Base-by-base conservation (phyloP, 2,113 vertebrate genomes). In the Fulmarus glacialis region DNA sequence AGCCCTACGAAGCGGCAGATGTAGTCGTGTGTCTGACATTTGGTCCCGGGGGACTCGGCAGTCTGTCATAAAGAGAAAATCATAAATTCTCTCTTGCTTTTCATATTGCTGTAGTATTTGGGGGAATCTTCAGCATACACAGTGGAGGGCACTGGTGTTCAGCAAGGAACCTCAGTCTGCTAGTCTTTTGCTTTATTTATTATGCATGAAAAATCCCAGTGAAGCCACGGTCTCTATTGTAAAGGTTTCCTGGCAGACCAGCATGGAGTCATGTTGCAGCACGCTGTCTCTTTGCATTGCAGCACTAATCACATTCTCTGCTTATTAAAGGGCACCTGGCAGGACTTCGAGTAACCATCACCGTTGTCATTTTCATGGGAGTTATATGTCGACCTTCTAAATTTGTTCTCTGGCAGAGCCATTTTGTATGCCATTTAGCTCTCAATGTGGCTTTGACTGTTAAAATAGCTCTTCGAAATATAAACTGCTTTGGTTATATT, bases 281-380 rank as follows among this genome's bases (percentile, higher is more conserved):
- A 80, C 1, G 29, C 82, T 92, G 83, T 90, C 95, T 95, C 94
- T 97, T 96, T 96, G 95, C 93, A 63, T 74, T 95, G 93, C 79
- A 78, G 59, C 82, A 47, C 93, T 97, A 96, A 96, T 97, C 95
- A 72, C 88, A 90, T 95, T 95, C 93, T 52, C 93, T 86, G 60
- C 79, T 96, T 97, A 96, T 96, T 95, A 97, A 97, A 97, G 95
- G 97, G 83, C 86, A 95, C 91, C 94, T 97, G 86, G 96, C 96
- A 97, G 96, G 97, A 93, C 93, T 93, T 93, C 1, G 81, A 94
- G 81, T 85, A 94, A 88, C 87, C 91, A 75, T 48, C 67, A 6
- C 86, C 71, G 82, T 48, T 87, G 82, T 90, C 79, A 5, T 96
- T 95, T 89, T 75, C 85, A 11, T 55, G 63, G 14, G 26, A 64